Evolutionary conservation across 2,888 invertebrate genomes (phyloP).

Genomic region (Pheosia gnoma): DNA sequence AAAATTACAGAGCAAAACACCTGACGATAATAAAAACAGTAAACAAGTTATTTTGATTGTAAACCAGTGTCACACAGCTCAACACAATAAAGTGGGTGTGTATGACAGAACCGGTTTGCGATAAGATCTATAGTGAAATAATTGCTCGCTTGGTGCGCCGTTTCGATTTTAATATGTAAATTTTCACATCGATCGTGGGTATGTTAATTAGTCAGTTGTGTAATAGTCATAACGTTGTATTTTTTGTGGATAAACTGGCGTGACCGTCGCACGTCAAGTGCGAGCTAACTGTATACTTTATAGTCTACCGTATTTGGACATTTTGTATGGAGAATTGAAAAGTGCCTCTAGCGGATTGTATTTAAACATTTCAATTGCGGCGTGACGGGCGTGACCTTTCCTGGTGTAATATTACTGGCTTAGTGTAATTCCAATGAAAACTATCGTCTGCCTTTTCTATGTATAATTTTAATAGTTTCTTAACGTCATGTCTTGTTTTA

Average conservation of each 20-base stretch:
- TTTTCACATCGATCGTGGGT: not conserved
- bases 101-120: conserved; percentile 18
- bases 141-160: not conserved
- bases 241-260: not conserved
- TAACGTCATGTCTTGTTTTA: no score
- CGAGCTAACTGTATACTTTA: no score
- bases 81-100: conserved; percentile 22
- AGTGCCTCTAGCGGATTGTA: no score
- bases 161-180: conserved; percentile 9
- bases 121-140: conserved; percentile 8
- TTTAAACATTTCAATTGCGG: no score
- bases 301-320: no score
- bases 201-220: not conserved
- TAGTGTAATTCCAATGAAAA: no score
- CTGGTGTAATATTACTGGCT: no score
- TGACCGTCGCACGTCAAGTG: no score
- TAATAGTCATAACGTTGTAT: not conserved
- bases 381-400: no score
- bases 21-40: not conserved
- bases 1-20: not conserved
- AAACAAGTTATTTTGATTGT: conserved; percentile 4
- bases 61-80: not conserved
- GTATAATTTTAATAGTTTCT: no score
- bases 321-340: no score
- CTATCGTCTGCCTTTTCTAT: no score